These are phyloP conservation scores for Macrostomum lignano DNA, from an alignment of 1,140 invertebrate species.

Conservation along the genomic window DNA sequence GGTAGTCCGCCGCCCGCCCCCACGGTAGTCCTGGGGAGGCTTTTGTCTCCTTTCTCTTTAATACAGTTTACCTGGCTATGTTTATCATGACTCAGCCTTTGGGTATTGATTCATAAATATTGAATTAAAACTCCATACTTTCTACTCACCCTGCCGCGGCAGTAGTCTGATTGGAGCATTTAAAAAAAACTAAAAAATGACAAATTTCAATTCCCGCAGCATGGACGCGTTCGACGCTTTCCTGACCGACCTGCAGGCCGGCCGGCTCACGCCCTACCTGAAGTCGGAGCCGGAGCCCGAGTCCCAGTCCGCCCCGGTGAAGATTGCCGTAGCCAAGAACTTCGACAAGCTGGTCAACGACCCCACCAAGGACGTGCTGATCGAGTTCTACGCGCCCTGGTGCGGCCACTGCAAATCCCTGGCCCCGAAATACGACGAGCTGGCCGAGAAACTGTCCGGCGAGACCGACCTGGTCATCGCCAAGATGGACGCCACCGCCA, in stretches of 20 bases:
- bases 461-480: conserved; percentile 63
- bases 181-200: neutral
- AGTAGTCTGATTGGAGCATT: conserved; percentile 11
- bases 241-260: conserved; percentile 49
- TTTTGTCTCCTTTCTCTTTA: too few species aligned
- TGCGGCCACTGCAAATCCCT: conserved; percentile 88
- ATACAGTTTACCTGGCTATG: too few species aligned
- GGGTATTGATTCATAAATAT: too few species aligned
- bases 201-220: conserved; percentile 30
- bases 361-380: conserved; percentile 61
- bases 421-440: conserved; percentile 64
- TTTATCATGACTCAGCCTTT: too few species aligned
- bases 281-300: conserved; percentile 80
- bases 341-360: conserved; percentile 77
- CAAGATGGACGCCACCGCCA: conserved; percentile 90
- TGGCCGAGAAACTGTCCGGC: conserved; percentile 57
- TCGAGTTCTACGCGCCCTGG: conserved; percentile 96
- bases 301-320: conserved; percentile 50
- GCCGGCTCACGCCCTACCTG: conserved; percentile 57
- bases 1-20: too few species aligned
- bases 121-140: too few species aligned
- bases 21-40: too few species aligned
- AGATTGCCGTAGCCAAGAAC: conserved; percentile 72
- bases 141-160: too few species aligned
- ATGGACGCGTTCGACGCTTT: conserved; percentile 61